phyloP scores from a whole-genome alignment of 1,140 invertebrate species.

The Drosophila carrolli region DNA sequence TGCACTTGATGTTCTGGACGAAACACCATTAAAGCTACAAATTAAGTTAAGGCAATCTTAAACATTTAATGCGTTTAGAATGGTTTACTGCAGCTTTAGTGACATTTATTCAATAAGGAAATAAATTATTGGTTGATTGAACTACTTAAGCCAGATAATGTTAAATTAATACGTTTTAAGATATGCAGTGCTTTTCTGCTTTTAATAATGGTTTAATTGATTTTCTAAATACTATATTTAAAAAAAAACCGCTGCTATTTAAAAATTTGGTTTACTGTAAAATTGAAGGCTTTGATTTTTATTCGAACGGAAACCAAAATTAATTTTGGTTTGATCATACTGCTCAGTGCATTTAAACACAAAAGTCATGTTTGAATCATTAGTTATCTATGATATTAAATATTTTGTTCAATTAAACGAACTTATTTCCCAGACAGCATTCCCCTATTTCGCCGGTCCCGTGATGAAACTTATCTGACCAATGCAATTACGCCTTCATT shows the following conservation, averaged over 20 bases:
- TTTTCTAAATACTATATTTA: background rate
- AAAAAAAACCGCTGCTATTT: too few species aligned
- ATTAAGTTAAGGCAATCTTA: background rate
- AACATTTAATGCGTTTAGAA: background rate
- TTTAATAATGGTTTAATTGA: background rate
- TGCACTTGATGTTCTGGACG: background rate
- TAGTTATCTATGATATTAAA: background rate
- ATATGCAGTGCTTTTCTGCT: too few species aligned
- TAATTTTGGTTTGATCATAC: too few species aligned
- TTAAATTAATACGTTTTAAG: too few species aligned
- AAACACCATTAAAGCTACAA: background rate
- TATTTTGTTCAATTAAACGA: background rate
- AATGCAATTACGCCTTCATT: constrained; percentile 59
- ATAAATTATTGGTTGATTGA: too few species aligned
- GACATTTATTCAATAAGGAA: background rate
- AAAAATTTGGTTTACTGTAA: too few species aligned
- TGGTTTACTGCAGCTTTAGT: background rate
- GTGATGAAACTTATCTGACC: constrained; percentile 33
- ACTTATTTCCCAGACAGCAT: background rate
- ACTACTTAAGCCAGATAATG: too few species aligned
- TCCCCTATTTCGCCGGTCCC: background rate
- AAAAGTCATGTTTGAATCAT: too few species aligned
- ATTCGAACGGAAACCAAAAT: too few species aligned
- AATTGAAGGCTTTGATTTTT: too few species aligned
- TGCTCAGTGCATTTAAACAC: too few species aligned